Percentiles rank a stretch among this genome's conserved stretches.
These are phyloP conservation scores for Myxocyprinus asiaticus DNA, from an alignment of 2,113 vertebrate species.

Conservation along the genomic window DNA sequence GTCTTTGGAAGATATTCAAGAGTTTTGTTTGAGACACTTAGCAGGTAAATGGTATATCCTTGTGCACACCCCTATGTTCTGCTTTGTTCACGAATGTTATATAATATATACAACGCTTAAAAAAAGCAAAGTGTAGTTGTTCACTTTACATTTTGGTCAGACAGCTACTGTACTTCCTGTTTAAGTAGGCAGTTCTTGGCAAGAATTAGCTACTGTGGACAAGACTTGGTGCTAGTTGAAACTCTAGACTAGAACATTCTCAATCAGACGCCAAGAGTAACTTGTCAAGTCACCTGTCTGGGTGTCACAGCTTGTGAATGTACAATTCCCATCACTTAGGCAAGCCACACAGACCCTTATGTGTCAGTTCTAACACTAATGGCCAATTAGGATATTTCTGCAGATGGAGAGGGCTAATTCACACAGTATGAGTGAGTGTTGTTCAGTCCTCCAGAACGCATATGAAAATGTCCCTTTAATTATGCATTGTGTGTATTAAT, in stretches of 20 bases:
- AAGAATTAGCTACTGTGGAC: too few species aligned
- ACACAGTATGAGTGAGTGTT: slow-evolving; percentile 25
- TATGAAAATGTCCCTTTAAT: slow-evolving; percentile 49
- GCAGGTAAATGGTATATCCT: too few species aligned
- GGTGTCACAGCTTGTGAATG: background rate
- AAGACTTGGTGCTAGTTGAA: too few species aligned
- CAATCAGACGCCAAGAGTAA: background rate
- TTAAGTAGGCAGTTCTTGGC: too few species aligned
- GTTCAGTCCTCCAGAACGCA: slow-evolving; percentile 26
- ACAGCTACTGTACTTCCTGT: too few species aligned
- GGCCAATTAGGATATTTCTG: slow-evolving; percentile 31
- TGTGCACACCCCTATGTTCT: too few species aligned
- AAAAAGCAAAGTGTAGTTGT: too few species aligned
- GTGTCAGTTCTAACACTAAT: background rate
- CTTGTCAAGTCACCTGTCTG: background rate
- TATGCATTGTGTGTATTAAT: slow-evolving; percentile 47
- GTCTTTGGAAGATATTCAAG: too few species aligned
- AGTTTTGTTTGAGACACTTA: too few species aligned
- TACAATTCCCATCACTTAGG: slow-evolving; percentile 5
- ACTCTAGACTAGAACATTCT: background rate
- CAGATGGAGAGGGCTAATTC: slow-evolving; percentile 20
- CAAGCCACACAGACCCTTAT: background rate
- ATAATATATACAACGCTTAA: too few species aligned
- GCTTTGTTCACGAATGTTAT: too few species aligned
- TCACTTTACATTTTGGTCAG: too few species aligned